These are phyloP conservation scores for Charaxes varanes DNA, from an alignment of 1,140 invertebrate species.

Conservation along the genomic window DNA sequence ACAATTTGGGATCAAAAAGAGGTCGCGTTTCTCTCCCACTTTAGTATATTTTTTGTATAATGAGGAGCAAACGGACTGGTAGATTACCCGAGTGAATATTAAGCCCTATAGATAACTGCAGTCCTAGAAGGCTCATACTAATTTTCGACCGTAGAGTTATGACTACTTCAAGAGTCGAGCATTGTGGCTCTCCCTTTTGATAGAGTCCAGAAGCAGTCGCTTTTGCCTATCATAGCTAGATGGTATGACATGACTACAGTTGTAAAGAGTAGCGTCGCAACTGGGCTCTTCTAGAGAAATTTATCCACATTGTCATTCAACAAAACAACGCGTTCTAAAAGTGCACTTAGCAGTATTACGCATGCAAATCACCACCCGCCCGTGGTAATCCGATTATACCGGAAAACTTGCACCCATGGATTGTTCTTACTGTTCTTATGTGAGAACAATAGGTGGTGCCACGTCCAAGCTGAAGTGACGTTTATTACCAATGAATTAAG, in stretches of 20 bases:
- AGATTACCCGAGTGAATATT: too few species aligned
- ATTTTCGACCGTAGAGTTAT: too few species aligned
- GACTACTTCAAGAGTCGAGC: too few species aligned
- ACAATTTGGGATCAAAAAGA: too few species aligned
- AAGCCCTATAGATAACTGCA: too few species aligned
- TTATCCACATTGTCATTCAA: constrained; percentile 1
- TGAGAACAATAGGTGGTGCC: constrained; percentile 20
- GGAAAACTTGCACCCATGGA: constrained; percentile 26
- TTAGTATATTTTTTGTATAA: too few species aligned
- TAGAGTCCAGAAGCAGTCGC: neutral
- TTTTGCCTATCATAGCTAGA: too few species aligned
- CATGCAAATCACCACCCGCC: constrained; percentile 44
- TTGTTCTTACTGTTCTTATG: constrained; percentile 31
- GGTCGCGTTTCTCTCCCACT: too few species aligned
- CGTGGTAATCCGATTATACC: constrained; percentile 43
- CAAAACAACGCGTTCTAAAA: constrained; percentile 32
- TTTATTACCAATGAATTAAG: constrained; percentile 9
- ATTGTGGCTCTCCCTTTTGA: too few species aligned
- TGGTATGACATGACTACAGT: neutral
- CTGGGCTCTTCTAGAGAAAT: neutral
- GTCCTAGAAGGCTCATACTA: too few species aligned
- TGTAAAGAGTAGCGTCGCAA: neutral
- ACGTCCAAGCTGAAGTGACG: constrained; percentile 4
- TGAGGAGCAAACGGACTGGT: too few species aligned
- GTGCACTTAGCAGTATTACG: constrained; percentile 47